phyloP scores from a whole-genome alignment of 1,140 invertebrate genomes.

The Drosophila fuyamai region DNA sequence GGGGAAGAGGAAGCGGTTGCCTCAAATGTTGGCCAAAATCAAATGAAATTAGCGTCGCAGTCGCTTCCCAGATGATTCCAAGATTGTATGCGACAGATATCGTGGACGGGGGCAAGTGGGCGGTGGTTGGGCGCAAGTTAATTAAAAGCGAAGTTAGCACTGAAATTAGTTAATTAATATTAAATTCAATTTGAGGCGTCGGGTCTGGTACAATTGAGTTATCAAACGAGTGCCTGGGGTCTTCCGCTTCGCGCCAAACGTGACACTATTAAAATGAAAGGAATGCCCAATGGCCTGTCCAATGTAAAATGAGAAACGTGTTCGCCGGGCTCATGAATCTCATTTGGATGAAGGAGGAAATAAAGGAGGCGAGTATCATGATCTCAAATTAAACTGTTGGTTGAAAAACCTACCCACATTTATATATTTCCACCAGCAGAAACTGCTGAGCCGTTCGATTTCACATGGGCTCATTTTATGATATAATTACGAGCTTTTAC shows the following conservation, averaged over 20 bases:
- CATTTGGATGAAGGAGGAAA: constrained; percentile 20
- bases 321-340: constrained; percentile 29
- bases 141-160: constrained; percentile 68
- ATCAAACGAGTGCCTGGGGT: constrained; percentile 70
- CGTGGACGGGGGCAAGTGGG: neutral
- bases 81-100: constrained; percentile 29
- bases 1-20: neutral
- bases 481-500: no score
- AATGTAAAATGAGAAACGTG: constrained; percentile 41
- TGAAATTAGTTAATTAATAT: constrained; percentile 80
- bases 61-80: constrained; percentile 24
- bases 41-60: constrained; percentile 51
- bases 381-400: constrained; percentile 30
- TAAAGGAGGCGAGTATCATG: neutral
- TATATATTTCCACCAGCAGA: neutral
- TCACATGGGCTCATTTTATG: no score
- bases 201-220: constrained; percentile 60
- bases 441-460: neutral
- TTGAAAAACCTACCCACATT: constrained; percentile 2
- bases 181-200: constrained; percentile 70
- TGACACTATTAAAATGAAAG: constrained; percentile 51
- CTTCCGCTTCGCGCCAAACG: constrained; percentile 46
- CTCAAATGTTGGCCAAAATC: constrained; percentile 59
- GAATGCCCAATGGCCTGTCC: constrained; percentile 45
- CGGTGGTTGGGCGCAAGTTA: constrained; percentile 33